These are phyloP conservation scores for Lerista edwardsae DNA, from an alignment of 2,797 vertebrate species.

Conservation along the genomic window DNA sequence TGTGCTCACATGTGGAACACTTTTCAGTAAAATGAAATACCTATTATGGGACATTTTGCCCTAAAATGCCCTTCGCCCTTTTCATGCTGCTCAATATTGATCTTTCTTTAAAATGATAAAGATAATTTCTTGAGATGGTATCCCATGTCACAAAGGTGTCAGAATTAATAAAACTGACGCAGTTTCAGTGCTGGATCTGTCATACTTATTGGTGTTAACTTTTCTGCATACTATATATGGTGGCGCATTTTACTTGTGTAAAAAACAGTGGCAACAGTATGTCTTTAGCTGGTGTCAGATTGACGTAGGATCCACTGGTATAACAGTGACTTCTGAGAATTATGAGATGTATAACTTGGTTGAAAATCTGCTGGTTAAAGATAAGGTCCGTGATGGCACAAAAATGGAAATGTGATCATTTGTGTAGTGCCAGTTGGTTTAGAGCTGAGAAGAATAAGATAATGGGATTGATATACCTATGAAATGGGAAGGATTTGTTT, in stretches of 20 bases:
- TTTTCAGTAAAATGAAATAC: too few species aligned
- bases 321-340: background rate
- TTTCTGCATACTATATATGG: background rate
- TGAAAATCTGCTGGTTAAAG: background rate
- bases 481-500: background rate
- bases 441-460: background rate
- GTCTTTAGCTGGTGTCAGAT: background rate
- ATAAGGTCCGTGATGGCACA: background rate
- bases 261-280: background rate
- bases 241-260: background rate
- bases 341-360: background rate
- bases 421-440: background rate
- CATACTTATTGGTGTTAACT: background rate
- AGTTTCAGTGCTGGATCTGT: too few species aligned
- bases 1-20: too few species aligned
- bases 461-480: background rate
- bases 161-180: too few species aligned
- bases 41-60: too few species aligned
- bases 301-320: background rate
- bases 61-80: too few species aligned
- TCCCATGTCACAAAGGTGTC: too few species aligned
- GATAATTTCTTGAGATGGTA: too few species aligned
- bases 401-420: background rate
- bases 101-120: too few species aligned
- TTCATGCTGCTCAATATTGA: too few species aligned